Evolutionary conservation across 1,140 invertebrate species (phyloP), one percentile per base, ranked within the genome.

Genomic region (Andrena cerasifolii): DNA sequence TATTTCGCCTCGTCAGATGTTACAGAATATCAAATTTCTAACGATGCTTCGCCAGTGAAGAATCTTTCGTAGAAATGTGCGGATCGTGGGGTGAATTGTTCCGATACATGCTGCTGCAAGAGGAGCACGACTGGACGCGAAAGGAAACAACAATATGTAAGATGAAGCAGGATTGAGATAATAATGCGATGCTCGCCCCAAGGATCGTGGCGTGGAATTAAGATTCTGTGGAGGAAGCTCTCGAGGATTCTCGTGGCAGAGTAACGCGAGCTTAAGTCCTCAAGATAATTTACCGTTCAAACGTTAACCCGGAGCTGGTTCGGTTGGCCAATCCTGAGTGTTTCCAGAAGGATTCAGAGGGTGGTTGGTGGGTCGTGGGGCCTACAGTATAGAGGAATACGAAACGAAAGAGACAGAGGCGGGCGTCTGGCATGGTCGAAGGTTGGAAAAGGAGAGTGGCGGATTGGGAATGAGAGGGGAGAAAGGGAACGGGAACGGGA

Each of bases 251-350:
- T 70, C 72, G 83, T 80, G 84, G 87, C 80, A 85, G 77, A 82
- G 67, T 82, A 83, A 85, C 66, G 78, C 75, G 71, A 54, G 61
- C 67, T 83, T 80, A 80, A 85, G 79, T 88, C 82, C 74, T 78
- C 68, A 78, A 84, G 82, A 87, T 85, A 89, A 89, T 89, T 89
- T 86, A 73, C 82, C 82, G 85, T 86, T 87, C 67, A 84, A 87
- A 88, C 88, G 86, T 78, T 85, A 88, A 87, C 83, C 58, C 56
- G 75, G 45, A 66, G 53, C 51, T 70, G 47, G 80, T 71, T 47
- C 40, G 81, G 62, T 78, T 53, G 67, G 58, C 53, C 77, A 45
- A 51, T 51, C 65, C 33, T 18, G 65, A 53, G 45, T 31, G 45
- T 40, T 54, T n/a, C 61, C 31, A 36, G n/a, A 47, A 47, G 40